Evolutionary conservation across 2,888 invertebrate genomes (phyloP), one percentile per base, ranked within the genome.

Genomic region (Chrysolina americana): DNA sequence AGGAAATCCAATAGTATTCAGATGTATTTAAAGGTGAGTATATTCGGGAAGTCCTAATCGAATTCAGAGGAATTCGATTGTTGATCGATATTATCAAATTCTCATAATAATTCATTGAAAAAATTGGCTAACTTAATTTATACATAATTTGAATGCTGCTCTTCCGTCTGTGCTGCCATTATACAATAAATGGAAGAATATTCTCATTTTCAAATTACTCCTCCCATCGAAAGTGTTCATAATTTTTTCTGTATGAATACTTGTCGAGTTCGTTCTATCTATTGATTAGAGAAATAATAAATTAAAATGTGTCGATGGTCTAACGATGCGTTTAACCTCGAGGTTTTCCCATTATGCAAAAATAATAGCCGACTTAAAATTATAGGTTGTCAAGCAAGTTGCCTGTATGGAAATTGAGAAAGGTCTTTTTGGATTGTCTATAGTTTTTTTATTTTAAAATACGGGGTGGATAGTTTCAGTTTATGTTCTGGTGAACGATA

Each of bases 261-360:
- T n/a, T n/a, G n/a, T 44, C 41, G 64, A 44, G 64, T 64, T 64
- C 36, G 64, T 64, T 64, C 64, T 36, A 44, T 64, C 64, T n/a
- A 64, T 44, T 41, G 44, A 44, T 44, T 44, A 5, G 44, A 64
- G 13, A 36, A 41, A 21, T 64, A n/a, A 64, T 64, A 44, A 64
- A 64, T 64, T 64, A 44, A 64, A 44, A 21, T 41, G 64, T 19
- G 64, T 21, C 44, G 64, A 64, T 41, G 64, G 28, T 64, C 64
- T 64, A 64, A 64, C 64, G 64, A 64, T 64, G 64, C 44, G 41
- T 64, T 44, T 41, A 44, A 64, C 41, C 41, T 44, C 41, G 44
- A 44, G 44, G 10, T 19, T 44, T 41, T 21, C 21, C 36, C 19
- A 21, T 36, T 17, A 44, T 21, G 44, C 64, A 41, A 64, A 64